Evolutionary conservation across 2,113 vertebrate genomes (phyloP).

Genomic region (Clarias magur): DNA sequence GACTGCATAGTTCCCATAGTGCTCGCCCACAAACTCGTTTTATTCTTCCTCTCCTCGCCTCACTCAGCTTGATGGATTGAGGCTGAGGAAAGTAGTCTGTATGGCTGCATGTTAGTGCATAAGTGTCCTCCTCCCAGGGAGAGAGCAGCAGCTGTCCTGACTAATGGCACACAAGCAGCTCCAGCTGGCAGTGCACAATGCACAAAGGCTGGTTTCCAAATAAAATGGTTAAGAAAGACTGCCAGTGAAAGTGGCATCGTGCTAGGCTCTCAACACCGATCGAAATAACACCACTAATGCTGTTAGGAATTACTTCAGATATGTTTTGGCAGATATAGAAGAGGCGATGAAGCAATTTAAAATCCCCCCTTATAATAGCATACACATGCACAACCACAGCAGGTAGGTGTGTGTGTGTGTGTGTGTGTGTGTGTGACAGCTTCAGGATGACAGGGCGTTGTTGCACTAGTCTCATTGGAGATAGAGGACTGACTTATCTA

Average conservation of each 20-base stretch:
- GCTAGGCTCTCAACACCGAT: not conserved
- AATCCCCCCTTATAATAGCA: not conserved
- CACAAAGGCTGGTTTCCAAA: constrained; percentile 40
- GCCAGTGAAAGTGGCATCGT: constrained; percentile 24
- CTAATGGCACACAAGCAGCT: constrained; percentile 43
- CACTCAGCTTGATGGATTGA: constrained; percentile 37
- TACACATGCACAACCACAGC: not conserved
- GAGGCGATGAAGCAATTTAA: not conserved
- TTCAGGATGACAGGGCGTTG: constrained; percentile 31
- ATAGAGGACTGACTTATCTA: constrained; percentile 44
- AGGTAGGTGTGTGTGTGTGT: not conserved
- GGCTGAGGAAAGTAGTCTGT: constrained; percentile 32
- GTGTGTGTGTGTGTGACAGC: constrained; percentile 9
- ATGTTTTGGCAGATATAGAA: constrained; percentile 30
- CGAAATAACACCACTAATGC: constrained; percentile 33
- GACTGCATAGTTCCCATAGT: constrained; percentile 24
- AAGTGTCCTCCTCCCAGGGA: constrained; percentile 28
- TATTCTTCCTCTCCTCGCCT: constrained; percentile 6
- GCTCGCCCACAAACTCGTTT: constrained; percentile 23
- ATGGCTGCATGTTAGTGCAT: constrained; percentile 35
- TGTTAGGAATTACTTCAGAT: not conserved
- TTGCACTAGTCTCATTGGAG: constrained; percentile 19
- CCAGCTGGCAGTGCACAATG: constrained; percentile 42
- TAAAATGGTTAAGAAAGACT: constrained; percentile 25
- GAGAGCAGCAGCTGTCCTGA: constrained; percentile 40